Evolutionary conservation across 2,797 vertebrate genomes (phyloP), one percentile per base, ranked within the genome.

Genomic region (Diplodus puntazzo): DNA sequence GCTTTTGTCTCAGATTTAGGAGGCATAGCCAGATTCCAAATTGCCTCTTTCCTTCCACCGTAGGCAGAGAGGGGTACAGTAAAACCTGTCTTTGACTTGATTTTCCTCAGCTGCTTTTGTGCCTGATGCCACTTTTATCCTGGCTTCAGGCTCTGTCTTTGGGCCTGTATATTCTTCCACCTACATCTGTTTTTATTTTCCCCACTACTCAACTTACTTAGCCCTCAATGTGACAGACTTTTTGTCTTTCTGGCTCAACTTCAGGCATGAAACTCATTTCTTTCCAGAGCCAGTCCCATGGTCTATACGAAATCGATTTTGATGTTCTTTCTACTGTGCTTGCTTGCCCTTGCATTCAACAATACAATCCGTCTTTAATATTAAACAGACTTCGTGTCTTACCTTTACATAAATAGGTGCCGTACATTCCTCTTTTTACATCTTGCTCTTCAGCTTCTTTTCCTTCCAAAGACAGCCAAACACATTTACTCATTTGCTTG

Each of bases 101-200:
- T 85, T 88, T 69, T 71, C 17, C 66, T 80, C 55, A n/a, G 42
- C 46, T 79, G 73, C 10, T 62, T 81, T 80, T 85, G 62, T 55
- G 65, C 50, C 58, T 57, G 43, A 71, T 83, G 75, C 75, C 82
- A 74, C 77, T 63, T 76, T 85, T 66, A 84, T 87, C 69, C 71
- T 73, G 59, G 67, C 87, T 73, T 66, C 21, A 49, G 79, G 78
- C 20, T 76, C 39, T 53, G 65, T 75, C 50, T 70, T 27, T 16
- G 63, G 58, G 75, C 69, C 43, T 65, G 27, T 50, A 17, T 57
- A 63, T 69, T 85, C 58, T 66, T 81, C 67, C 52, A 30, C 55
- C 42, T 43, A 61, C 83, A 88, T 90, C 81, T 90, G 87, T 75
- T 90, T 88, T 82, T 54, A 67, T 71, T 83, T 73, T 64, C 11